phyloP scores from a whole-genome alignment of 2,797 vertebrate species.

The Garrulus glandarius region DNA sequence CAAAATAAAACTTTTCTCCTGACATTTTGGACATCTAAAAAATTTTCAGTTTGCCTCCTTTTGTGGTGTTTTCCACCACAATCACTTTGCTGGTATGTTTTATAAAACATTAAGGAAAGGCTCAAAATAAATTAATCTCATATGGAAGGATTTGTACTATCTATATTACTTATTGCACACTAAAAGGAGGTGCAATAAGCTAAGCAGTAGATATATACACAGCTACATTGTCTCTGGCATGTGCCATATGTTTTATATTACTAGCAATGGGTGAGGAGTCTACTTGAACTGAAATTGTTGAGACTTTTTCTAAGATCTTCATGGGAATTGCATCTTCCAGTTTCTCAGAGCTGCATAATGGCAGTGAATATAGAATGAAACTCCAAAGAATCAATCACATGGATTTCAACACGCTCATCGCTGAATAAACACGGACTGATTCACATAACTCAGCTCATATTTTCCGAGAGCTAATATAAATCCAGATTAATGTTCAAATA shows the following conservation, averaged over 20 bases:
- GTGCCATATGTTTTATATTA: conserved; percentile 3
- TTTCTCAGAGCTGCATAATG: conserved; percentile 7
- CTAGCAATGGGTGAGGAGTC: neutral
- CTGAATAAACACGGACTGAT: conserved; percentile 5
- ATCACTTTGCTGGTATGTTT: neutral
- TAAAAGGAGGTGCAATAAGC: conserved; percentile 1
- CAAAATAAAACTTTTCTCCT: neutral
- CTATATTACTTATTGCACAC: neutral
- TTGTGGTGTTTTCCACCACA: neutral
- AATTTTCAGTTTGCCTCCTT: neutral
- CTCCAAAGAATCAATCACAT: conserved; percentile 33
- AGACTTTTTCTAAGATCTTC: conserved; percentile 23
- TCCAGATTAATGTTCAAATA: conserved; percentile 19
- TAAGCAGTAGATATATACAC: neutral
- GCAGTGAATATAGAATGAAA: neutral
- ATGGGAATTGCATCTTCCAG: neutral
- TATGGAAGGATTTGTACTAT: neutral
- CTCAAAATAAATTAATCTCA: neutral
- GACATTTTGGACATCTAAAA: neutral
- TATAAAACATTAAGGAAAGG: neutral
- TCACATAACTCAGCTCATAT: neutral
- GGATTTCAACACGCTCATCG: neutral
- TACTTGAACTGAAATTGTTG: neutral
- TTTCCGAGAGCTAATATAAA: conserved; percentile 30
- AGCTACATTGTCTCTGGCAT: neutral